phyloP scores from a whole-genome alignment of 1,140 invertebrate genomes.

The Conopomorpha cramerella region DNA sequence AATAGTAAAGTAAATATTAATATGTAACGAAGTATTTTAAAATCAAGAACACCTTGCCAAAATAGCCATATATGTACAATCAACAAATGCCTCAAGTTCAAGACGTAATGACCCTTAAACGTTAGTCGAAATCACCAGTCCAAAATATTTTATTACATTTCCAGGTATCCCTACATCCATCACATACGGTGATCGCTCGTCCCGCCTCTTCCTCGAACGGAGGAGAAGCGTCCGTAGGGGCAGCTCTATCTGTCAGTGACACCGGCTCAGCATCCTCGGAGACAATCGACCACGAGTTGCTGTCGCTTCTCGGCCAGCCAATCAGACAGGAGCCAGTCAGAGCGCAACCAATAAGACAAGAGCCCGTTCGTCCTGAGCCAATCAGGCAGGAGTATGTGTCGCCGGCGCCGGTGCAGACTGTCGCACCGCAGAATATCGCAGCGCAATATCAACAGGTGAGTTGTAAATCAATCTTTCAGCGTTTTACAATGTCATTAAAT shows the following conservation, averaged over 20 bases:
- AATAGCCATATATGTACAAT: not conserved
- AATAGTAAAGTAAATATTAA: not conserved
- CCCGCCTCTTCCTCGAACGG: constrained; percentile 35
- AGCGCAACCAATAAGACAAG: no score
- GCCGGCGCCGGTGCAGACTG: constrained; percentile 19
- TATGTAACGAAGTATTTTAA: not conserved
- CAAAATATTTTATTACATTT: constrained; percentile 4
- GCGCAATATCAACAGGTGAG: constrained; percentile 36
- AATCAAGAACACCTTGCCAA: not conserved
- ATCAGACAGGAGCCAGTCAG: no score
- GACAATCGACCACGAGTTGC: constrained; percentile 28
- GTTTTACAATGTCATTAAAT: constrained; percentile 1
- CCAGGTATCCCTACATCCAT: constrained; percentile 30
- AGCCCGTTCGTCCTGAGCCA: no score
- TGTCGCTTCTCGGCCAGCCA: constrained; percentile 27
- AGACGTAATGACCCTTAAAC: not conserved
- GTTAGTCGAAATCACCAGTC: no score
- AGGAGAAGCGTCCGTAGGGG: constrained; percentile 44
- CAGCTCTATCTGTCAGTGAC: constrained; percentile 41
- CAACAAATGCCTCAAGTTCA: not conserved
- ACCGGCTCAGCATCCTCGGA: constrained; percentile 16
- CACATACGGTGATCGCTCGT: constrained; percentile 38
- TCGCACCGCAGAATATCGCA: constrained; percentile 18
- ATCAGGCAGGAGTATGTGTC: constrained; percentile 9
- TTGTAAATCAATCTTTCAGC: not conserved